Base-by-base conservation (phyloP, 2,797 vertebrate genomes). In the Novumbra hubbsi region DNA sequence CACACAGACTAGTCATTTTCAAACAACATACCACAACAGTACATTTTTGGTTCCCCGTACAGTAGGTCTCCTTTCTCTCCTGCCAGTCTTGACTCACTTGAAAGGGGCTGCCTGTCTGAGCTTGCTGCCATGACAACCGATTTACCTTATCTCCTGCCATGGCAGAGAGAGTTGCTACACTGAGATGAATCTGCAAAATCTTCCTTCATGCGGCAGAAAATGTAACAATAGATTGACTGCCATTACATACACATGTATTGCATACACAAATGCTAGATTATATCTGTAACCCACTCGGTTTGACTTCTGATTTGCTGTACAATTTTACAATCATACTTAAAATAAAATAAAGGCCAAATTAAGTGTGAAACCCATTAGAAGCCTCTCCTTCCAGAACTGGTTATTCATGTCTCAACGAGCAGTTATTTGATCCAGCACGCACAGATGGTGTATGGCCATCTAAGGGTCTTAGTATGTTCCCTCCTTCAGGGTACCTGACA, bases 41-140 rank as follows among this genome's bases (percentile, higher is more conserved):
- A 64, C 24, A 32, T 32, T 78, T 80, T 81, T 71, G 50, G 83
- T 77, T 71, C 30, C 45, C 28, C n/a, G n/a, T 19, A 28, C 50
- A 62, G 55, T 60, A 38, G 55, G 55, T 55, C 30, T 60, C 49
- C 60, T 73, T 80, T 71, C n/a, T 83, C 68, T 64, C 79, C 84
- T 79, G 80, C 82, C 84, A 78, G 84, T 88, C 87, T 88, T 90
- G 87, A 91, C 85, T 82, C 88, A 91, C 89, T 90, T 88, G 90
- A 91, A 90, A 93, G 90, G 88, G 86, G 77, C 89, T 87, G 88
- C 88, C 89, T 86, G 89, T 88, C 91, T 89, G 88, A 75, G 89
- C 88, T 72, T 80, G 93, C 85, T 94, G 87, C 93, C 92, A 94
- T 94, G 93, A 92, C 88, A 93, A 94, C 93, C 88, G 90, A 92